These are phyloP conservation scores for Anoura caudifer DNA, from an alignment of 2,113 vertebrate species.

Conservation along the genomic window DNA sequence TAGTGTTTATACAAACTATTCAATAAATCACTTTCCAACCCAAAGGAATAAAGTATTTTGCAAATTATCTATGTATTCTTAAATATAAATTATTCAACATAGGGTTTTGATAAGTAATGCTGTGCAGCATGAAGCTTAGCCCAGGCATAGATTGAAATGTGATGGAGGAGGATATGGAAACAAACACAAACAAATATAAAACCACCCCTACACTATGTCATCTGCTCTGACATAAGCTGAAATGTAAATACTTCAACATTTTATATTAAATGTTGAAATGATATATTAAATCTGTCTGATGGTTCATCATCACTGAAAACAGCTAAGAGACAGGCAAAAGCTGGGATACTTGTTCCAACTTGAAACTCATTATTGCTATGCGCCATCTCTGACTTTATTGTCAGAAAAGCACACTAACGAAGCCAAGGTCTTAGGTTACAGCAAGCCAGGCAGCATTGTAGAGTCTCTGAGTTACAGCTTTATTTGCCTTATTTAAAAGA, in stretches of 20 bases:
- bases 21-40: not conserved
- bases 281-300: not conserved
- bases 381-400: not conserved
- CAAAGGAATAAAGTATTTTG: not conserved
- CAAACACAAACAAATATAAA: not conserved
- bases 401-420: not conserved
- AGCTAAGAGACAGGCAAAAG: not conserved
- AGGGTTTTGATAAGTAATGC: not conserved
- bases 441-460: not conserved
- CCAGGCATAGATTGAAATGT: not conserved
- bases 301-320: not conserved
- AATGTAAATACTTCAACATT: conserved; percentile 19
- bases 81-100: not conserved
- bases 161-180: not conserved
- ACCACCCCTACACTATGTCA: not conserved
- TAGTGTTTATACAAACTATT: not conserved
- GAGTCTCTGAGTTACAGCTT: not conserved
- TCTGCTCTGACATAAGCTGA: not conserved
- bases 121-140: not conserved
- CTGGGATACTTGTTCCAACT: not conserved
- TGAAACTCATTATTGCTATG: not conserved
- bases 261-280: not conserved
- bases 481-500: not conserved
- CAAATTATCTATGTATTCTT: not conserved
- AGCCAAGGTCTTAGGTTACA: not conserved